A percentile compares a stretch with the other conserved stretches of the same genome.
phyloP scores from a whole-genome alignment of 2,888 invertebrate species.

The Dynastes maya region DNA sequence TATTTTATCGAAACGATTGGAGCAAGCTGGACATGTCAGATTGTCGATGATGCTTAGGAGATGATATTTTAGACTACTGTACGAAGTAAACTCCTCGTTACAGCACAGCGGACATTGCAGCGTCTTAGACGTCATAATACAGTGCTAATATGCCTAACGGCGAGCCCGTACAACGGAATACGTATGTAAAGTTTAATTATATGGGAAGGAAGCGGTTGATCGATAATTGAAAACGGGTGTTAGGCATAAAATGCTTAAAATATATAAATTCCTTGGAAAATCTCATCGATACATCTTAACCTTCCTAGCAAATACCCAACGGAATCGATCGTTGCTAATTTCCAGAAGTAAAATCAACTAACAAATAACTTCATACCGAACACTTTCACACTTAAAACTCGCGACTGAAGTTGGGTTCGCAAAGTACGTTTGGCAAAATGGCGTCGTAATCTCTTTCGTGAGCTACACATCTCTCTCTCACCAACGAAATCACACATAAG shows the following conservation, averaged over 20 bases:
- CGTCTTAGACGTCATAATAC: slow-evolving; percentile 53
- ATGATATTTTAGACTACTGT: slow-evolving; percentile 72
- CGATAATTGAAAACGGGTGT: slow-evolving; percentile 15
- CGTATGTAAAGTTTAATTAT: slow-evolving; percentile 38
- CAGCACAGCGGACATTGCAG: slow-evolving; percentile 79
- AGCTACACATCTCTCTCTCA: slow-evolving; percentile 20
- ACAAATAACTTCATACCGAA: slow-evolving; percentile 66
- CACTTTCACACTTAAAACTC: slow-evolving; percentile 53
- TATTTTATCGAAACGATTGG: slow-evolving; percentile 72
- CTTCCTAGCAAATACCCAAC: neutral
- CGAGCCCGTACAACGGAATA: neutral
- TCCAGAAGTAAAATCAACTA: slow-evolving; percentile 58
- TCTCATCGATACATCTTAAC: slow-evolving; percentile 27
- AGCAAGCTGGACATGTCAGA: slow-evolving; percentile 76
- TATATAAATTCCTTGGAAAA: neutral
- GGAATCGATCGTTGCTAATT: slow-evolving; percentile 60
- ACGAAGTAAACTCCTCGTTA: slow-evolving; percentile 75
- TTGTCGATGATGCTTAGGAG: slow-evolving; percentile 74
- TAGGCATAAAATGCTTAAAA: slow-evolving; percentile 3
- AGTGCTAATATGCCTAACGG: no score
- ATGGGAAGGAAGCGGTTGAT: slow-evolving; percentile 30
- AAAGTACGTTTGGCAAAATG: slow-evolving; percentile 55
- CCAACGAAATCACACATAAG: neutral
- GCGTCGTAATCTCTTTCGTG: slow-evolving; percentile 25
- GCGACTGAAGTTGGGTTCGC: slow-evolving; percentile 58